Conservation (phyloP, 2,888 invertebrate genomes). For the Odontocolon sp. region DNA sequence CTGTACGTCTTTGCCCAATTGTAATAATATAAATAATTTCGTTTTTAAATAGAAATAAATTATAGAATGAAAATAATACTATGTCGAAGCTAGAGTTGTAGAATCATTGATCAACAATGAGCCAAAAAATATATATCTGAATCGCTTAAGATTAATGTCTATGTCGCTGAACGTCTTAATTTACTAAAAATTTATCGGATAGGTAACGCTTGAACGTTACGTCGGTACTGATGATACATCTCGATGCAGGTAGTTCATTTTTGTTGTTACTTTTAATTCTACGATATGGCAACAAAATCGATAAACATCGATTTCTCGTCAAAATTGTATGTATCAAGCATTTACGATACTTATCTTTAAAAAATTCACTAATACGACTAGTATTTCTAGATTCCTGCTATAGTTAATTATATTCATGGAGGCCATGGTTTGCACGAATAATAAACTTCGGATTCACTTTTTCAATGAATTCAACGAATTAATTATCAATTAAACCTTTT, state of each 20-base stretch:
- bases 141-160: constrained; percentile 59
- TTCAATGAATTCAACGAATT: no score
- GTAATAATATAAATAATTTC: constrained; percentile 11
- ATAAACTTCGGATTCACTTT: no score
- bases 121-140: constrained; percentile 74
- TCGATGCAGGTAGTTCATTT: constrained; percentile 51
- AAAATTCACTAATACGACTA: constrained; percentile 14
- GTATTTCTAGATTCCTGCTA: no score
- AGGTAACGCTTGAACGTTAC: constrained; percentile 50
- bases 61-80: constrained; percentile 68
- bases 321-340: constrained; percentile 9
- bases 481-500: no score
- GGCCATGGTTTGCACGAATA: no score
- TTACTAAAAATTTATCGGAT: constrained; percentile 10
- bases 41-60: constrained; percentile 63
- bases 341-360: constrained; percentile 2
- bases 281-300: constrained; percentile 50
- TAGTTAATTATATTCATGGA: no score
- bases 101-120: constrained; percentile 78
- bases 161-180: constrained; percentile 38
- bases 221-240: constrained; percentile 51
- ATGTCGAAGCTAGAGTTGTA: constrained; percentile 67
- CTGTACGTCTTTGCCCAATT: background rate
- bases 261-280: constrained; percentile 14
- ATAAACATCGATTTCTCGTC: constrained; percentile 26